A percentile compares a stretch with the other conserved stretches of the same genome.
These are phyloP conservation scores for Pycnonotus jocosus DNA, from an alignment of 2,113 vertebrate species.

Conservation along the genomic window DNA sequence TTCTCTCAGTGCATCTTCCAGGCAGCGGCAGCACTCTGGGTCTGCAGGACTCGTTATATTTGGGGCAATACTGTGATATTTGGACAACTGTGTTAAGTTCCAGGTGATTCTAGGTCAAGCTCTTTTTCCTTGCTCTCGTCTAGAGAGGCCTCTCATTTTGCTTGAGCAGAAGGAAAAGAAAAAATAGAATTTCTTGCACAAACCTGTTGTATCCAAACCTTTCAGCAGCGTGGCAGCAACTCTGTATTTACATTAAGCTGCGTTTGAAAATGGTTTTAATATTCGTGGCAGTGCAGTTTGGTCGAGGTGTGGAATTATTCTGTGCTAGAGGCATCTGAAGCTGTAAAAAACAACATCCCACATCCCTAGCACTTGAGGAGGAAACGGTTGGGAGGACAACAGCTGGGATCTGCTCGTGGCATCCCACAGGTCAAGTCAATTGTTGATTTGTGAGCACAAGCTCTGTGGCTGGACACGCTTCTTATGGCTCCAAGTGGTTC, in stretches of 20 bases:
- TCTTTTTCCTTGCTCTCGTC: background rate
- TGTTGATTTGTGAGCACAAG: accelerated
- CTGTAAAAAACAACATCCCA: accelerated
- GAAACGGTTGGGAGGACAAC: accelerated
- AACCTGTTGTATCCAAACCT: background rate
- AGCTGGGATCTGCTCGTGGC: accelerated
- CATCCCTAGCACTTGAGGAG: accelerated
- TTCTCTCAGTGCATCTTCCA: background rate
- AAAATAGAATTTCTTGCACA: background rate
- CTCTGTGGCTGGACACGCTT: background rate
- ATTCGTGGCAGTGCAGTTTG: background rate
- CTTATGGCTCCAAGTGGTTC: accelerated
- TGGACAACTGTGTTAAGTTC: background rate
- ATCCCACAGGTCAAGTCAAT: accelerated
- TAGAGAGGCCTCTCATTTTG: background rate
- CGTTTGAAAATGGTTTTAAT: background rate
- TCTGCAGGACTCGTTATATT: background rate
- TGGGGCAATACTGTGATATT: background rate
- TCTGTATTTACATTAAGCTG: accelerated
- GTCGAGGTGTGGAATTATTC: accelerated
- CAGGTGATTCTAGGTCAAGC: background rate
- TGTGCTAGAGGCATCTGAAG: background rate
- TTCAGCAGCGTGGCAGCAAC: accelerated
- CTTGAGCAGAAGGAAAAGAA: background rate
- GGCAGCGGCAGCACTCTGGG: background rate